Percentiles rank a stretch among this genome's conserved stretches.
These are phyloP conservation scores for Ips nitidus DNA, from an alignment of 1,140 invertebrate species.

Conservation along the genomic window DNA sequence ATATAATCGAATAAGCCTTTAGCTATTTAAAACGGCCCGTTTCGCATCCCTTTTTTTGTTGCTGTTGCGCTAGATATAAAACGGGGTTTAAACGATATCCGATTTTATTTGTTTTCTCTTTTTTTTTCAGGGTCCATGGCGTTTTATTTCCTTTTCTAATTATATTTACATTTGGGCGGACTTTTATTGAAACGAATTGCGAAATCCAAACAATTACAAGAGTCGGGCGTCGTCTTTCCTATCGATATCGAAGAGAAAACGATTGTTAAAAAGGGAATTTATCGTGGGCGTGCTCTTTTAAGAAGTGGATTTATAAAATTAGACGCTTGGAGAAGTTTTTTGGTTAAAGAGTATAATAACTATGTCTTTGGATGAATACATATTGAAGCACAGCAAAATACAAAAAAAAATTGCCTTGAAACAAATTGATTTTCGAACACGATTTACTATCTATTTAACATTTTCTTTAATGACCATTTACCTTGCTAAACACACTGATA, in stretches of 20 bases:
- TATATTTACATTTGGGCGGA: slow-evolving; percentile 35
- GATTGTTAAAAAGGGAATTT: slow-evolving; percentile 20
- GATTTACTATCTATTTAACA: no score
- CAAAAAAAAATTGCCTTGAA: no score
- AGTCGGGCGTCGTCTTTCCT: slow-evolving; percentile 26
- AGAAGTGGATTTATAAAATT: slow-evolving; percentile 2
- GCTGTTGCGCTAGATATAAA: not conserved
- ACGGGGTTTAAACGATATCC: slow-evolving; percentile 18
- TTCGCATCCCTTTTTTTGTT: no score
- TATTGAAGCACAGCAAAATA: no score
- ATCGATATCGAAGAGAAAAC: slow-evolving; percentile 11
- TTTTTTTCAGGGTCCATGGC: slow-evolving; percentile 6
- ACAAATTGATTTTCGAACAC: no score
- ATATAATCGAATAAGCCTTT: slow-evolving; percentile 2
- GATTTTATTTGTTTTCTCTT: slow-evolving; percentile 12
- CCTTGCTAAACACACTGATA: no score
- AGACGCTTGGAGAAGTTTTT: not conserved
- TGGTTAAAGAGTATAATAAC: no score
- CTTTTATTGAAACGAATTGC: slow-evolving; percentile 36
- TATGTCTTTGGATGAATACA: no score
- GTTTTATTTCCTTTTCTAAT: slow-evolving; percentile 33
- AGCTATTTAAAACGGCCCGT: slow-evolving; percentile 6
- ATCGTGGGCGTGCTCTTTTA: not conserved
- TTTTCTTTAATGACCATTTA: no score
- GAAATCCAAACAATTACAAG: slow-evolving; percentile 32